Evolutionary conservation across 2,113 vertebrate species (phyloP), one percentile per base, ranked within the genome.

Genomic region (Todiramphus saurophagus): DNA sequence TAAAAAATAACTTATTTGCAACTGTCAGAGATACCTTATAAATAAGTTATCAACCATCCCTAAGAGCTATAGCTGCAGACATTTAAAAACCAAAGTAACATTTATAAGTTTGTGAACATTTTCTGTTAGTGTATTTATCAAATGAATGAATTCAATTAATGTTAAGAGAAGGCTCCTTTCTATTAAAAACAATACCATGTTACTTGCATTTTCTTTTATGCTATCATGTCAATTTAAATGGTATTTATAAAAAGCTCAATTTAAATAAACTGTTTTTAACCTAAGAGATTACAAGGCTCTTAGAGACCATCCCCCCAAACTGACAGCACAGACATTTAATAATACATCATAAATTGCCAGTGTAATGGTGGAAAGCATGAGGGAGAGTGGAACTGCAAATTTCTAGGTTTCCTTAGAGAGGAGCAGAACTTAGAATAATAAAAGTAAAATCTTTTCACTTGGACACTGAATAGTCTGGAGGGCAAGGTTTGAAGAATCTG

Each of bases 41-140:
- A 89, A 95, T 96, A 93, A 93, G 53, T 94, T 92, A 88, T 87
- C 69, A 82, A 67, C 75, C 17, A 66, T 74, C 51, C 78, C 83
- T 67, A 68, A 91, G 75, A 97, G 79, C 59, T 90, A 19, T 43
- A 70, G 76, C 83, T 76, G 50, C 64, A 96, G 82, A 94, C 20
- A 28, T 78, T 87, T 77, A 11, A 39, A 0, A 0, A 11, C 33
- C 33, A 48, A 69, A 96, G 55, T 64, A 87, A 16, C 89, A 83
- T 87, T 81, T 94, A 14, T 63, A 96, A 93, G 50, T 33, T 50
- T 94, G 72, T 55, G 88, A 96, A 94, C 69, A 58, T 90, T 82
- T 93, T 78, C 55, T 70, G 56, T 94, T 94, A 89, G 93, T 92
- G 51, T 90, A 90, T 90, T 94, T 93, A 93, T 94, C 66, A 94